These are phyloP conservation scores for Onychostoma macrolepis DNA, from an alignment of 2,113 vertebrate genomes.

Conservation along the genomic window DNA sequence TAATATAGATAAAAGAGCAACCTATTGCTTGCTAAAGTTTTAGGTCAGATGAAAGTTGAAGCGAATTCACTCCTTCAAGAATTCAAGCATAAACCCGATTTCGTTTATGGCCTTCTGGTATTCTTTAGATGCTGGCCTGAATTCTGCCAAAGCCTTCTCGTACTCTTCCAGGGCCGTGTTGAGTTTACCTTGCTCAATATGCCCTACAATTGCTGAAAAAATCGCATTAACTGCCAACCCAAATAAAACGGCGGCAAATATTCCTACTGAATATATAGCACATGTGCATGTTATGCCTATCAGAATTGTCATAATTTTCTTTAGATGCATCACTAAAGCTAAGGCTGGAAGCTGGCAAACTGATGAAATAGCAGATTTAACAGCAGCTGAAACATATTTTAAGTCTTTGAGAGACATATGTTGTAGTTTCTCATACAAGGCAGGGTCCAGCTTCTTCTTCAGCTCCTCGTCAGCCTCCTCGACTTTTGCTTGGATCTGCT, in stretches of 20 bases:
- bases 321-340: not conserved
- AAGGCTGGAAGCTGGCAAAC: no score
- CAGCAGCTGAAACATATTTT: no score
- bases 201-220: accelerated
- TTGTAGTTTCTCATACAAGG: no score
- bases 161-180: not conserved
- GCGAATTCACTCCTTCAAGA: no score
- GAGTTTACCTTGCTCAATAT: not conserved
- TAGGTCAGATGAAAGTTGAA: no score
- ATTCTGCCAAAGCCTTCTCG: not conserved
- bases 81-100: not conserved
- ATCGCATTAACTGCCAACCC: not conserved
- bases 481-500: not conserved
- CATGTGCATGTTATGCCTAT: accelerated
- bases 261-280: accelerated
- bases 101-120: not conserved
- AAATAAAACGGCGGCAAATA: accelerated
- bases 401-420: no score
- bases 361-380: no score
- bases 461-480: not conserved
- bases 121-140: not conserved
- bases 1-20: no score
- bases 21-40: no score
- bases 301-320: not conserved
- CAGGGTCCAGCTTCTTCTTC: not conserved